Evolutionary conservation across 2,888 invertebrate species (phyloP), one percentile per base, ranked within the genome.

Genomic region (Pseudococcus jackbeardsleyi): DNA sequence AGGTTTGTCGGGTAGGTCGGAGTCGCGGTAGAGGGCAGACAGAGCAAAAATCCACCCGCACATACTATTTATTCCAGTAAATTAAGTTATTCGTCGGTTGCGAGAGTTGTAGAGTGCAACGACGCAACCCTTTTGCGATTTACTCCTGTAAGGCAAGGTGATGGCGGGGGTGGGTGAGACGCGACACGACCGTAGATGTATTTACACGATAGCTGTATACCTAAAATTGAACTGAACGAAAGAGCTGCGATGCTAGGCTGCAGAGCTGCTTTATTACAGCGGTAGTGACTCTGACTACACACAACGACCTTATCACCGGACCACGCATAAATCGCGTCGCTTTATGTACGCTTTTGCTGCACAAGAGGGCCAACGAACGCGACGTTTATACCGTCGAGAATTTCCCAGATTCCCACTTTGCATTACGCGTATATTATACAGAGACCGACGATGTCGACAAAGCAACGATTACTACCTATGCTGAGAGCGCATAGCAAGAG

Each of bases 51-150:
- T 5, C 54, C 54, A 54, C 54, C 54, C 54, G 54, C 54, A 54
- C 54, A 17, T 17, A 5, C 54, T 17, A 54, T 54, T 54, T 54
- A 54, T 54, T 54, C 54, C 54, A 54, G 54, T 54, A 54, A 54
- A 54, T 54, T 54, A 54, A 54, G 54, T 54, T 54, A 54, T 54
- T 54, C 54, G 54, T 54, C 54, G 54, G 12, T 54, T 54, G 54
- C 54, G 15, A 17, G 54, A 15, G 54, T 17, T 33, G 26, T 15
- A 54, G 12, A 5, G 17, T 17, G 54, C 54, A 17, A 54, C 54
- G 54, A 54, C 54, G 54, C 54, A 54, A 54, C 54, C 54, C 54
- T 54, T 54, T 17, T 17, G 54, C 54, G 17, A 54, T 54, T 54
- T 17, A 15, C 54, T 33, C 26, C 3, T 3, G 26, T 3, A 33